Base-by-base conservation (phyloP, 2,888 invertebrate species). In the Antitype chi region DNA sequence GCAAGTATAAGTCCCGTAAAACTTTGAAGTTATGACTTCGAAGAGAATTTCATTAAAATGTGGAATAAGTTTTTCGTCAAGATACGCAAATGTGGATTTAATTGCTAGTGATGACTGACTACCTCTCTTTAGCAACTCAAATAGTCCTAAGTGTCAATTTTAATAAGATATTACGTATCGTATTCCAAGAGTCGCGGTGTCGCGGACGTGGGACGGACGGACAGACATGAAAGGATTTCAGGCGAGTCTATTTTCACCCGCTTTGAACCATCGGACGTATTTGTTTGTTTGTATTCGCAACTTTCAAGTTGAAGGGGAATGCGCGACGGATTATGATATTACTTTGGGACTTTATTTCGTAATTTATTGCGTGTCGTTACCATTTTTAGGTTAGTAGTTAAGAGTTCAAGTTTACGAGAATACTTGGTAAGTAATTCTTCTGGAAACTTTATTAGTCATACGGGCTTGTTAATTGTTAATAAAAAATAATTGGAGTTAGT, bases 221-320 rank as follows among this genome's bases (percentile, higher is more conserved):
- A 90, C 92, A 88, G 93, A 95, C 96, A 94, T 95, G 94, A 96
- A 96, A 96, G 96, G 95, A 93, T 93, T 94, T 92, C 93, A 92
- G 92, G 94, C 92, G 93, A 90, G 91, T 96, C 96, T 96, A 96
- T 96, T 96, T 96, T 93, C 91, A 93, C 92, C 87, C 95, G 91
- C 95, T 96, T 96, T 95, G 95, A 95, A 93, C 91, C 90, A 91
- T 88, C 89, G 84, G 85, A 86, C 86, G 89, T 90, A 90, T 92
- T 91, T 89, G 91, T 92, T 94, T 95, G 93, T 95, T 96, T 96
- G 94, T 95, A 95, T 96, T 95, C 92, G 95, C 95, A 92, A 95
- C 94, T 94, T 93, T 90, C 90, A 92, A 91, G 89, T 91, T 91
- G 87, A 90, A 91, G 90, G 89, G 89, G 91, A 91, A 90, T 89